Conservation (phyloP, 2,113 vertebrate genomes). For the Phainopepla nitens region DNA sequence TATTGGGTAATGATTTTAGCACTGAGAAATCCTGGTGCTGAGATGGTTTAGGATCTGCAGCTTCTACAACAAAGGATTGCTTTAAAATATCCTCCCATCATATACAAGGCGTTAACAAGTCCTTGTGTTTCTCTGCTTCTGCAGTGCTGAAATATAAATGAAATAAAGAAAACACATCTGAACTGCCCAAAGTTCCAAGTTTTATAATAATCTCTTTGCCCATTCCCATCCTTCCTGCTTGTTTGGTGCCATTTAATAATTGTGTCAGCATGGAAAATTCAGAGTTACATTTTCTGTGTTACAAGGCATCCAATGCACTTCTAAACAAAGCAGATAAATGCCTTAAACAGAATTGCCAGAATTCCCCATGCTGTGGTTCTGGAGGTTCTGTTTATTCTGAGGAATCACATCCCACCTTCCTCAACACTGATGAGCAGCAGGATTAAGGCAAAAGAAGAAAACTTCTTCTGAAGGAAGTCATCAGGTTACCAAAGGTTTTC, state of each 20-base stretch:
- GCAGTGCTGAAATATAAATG: rapidly evolving
- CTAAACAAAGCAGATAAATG: neutral
- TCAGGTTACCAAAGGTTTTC: neutral
- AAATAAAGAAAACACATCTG: neutral
- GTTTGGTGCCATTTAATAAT: neutral
- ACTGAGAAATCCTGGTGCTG: neutral
- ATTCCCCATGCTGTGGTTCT: neutral
- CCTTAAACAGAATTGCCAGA: neutral
- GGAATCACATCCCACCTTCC: neutral
- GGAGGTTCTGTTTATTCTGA: neutral
- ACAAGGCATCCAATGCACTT: neutral
- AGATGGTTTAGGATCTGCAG: neutral
- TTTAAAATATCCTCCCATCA: neutral
- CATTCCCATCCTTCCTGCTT: neutral
- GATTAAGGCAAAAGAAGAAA: neutral
- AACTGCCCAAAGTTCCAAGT: neutral
- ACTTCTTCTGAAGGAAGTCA: neutral
- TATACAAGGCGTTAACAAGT: rapidly evolving
- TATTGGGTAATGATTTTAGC: neutral
- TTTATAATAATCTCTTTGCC: neutral
- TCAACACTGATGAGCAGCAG: neutral
- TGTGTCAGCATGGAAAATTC: neutral
- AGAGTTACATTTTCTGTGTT: neutral
- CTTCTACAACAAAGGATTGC: neutral
- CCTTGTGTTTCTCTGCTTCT: neutral